Conservation (phyloP, 2,113 vertebrate genomes). For the Neodontobutis hainanensis region DNA sequence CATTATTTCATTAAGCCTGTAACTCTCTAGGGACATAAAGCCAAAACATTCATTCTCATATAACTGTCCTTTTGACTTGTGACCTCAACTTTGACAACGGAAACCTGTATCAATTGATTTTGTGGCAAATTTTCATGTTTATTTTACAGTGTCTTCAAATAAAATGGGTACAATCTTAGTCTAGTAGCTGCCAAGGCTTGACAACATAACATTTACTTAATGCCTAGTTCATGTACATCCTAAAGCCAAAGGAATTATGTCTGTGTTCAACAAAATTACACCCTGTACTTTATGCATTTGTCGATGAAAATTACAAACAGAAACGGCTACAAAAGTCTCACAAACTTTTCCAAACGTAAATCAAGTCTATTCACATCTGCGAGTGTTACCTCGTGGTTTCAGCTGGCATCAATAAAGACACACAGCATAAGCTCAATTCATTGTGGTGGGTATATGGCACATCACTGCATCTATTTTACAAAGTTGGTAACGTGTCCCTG, state of each 20-base stretch:
- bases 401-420: conserved; percentile 30
- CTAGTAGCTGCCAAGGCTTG: background rate
- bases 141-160: background rate
- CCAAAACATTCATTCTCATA: no score
- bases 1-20: background rate
- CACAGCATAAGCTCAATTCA: conserved; percentile 23
- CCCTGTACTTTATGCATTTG: background rate
- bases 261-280: background rate
- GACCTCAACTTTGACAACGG: no score
- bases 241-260: background rate
- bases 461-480: background rate
- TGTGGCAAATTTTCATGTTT: background rate
- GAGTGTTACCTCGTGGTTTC: conserved; percentile 17
- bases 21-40: no score
- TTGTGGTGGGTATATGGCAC: conserved; percentile 25
- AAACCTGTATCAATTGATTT: background rate
- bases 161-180: background rate
- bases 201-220: background rate
- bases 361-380: conserved; percentile 10
- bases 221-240: background rate
- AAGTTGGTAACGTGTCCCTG: no score
- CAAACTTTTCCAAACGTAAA: background rate
- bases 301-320: background rate
- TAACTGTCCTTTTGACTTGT: no score
- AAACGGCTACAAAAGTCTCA: background rate